Evolutionary conservation across 2,888 invertebrate genomes (phyloP).

Genomic region (Campoplex nolae): DNA sequence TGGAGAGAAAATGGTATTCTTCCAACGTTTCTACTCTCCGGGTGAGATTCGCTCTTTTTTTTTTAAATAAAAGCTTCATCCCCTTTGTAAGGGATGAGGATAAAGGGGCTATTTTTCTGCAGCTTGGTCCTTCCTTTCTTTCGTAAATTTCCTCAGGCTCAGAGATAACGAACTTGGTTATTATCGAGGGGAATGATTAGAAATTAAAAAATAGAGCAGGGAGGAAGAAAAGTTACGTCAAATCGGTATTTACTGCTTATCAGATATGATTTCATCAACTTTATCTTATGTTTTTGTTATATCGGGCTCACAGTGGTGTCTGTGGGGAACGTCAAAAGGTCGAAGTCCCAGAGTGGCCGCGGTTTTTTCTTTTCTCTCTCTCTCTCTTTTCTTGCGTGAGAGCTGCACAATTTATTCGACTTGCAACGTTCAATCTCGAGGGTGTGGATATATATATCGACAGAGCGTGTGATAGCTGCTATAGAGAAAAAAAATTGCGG

Average conservation of each 20-base stretch:
- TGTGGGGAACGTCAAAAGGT: slow-evolving; percentile 49
- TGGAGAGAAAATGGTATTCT: slow-evolving; percentile 1
- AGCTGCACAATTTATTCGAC: slow-evolving; percentile 61
- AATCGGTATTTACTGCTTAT: slow-evolving; percentile 11
- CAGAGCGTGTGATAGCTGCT: slow-evolving; percentile 40
- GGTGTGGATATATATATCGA: slow-evolving; percentile 46
- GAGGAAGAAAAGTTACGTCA: background rate
- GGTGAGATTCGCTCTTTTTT: slow-evolving; percentile 16
- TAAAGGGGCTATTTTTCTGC: slow-evolving; percentile 3
- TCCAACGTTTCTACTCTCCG: background rate
- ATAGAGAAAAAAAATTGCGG: slow-evolving; percentile 59
- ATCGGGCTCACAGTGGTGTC: slow-evolving; percentile 4
- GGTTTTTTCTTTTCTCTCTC: background rate
- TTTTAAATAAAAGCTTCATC: slow-evolving; percentile 11
- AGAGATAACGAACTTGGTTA: slow-evolving; percentile 44
- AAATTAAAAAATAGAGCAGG: slow-evolving; percentile 21
- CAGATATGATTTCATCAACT: slow-evolving; percentile 2
- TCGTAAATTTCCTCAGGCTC: slow-evolving; percentile 13
- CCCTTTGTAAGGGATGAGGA: slow-evolving; percentile 32
- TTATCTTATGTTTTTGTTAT: slow-evolving; percentile 8
- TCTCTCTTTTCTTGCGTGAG: slow-evolving; percentile 51
- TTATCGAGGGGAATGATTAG: slow-evolving; percentile 36
- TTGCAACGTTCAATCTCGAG: slow-evolving; percentile 65
- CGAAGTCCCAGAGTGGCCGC: slow-evolving; percentile 46
- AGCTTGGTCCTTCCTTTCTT: slow-evolving; percentile 5